A percentile compares a stretch with the other conserved stretches of the same genome.
Evolutionary conservation across 2,113 vertebrate genomes (phyloP).

Genomic region (Notechis scutatus): DNA sequence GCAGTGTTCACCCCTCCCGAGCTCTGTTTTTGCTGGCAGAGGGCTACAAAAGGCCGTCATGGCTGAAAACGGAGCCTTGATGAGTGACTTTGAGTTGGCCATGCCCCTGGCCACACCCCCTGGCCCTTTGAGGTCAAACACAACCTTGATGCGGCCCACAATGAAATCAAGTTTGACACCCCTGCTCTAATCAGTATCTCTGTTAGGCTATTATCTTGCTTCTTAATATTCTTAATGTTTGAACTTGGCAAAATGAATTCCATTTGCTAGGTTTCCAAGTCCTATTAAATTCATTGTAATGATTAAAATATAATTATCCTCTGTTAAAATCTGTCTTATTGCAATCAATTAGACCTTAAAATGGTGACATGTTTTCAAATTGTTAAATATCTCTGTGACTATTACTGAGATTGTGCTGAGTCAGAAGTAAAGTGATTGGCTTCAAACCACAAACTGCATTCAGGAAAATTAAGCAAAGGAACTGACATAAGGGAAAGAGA

Average conservation of each 20-base stretch:
- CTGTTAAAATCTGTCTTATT: background rate
- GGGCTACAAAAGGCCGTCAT: too few relatives aligned
- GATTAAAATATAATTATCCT: background rate
- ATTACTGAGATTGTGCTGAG: slow-evolving; percentile 1
- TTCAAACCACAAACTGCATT: slow-evolving; percentile 1
- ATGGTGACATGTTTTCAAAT: background rate
- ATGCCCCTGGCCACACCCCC: too few relatives aligned
- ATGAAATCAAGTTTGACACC: too few relatives aligned
- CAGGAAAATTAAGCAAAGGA: slow-evolving; percentile 3
- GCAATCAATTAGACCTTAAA: background rate
- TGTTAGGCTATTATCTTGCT: background rate
- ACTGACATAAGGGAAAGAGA: background rate
- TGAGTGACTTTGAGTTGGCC: too few relatives aligned
- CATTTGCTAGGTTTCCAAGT: background rate
- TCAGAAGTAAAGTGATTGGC: background rate
- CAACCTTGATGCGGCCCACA: too few relatives aligned
- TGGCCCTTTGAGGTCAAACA: too few relatives aligned
- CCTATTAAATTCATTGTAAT: background rate
- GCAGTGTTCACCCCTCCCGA: too few relatives aligned
- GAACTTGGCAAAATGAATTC: background rate
- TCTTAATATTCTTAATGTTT: background rate
- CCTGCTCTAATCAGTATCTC: background rate
- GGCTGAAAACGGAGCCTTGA: too few relatives aligned
- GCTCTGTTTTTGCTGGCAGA: too few relatives aligned
- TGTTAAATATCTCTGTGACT: background rate